Base-by-base conservation (phyloP, 2,113 vertebrate species). In the Apteryx mantelli region DNA sequence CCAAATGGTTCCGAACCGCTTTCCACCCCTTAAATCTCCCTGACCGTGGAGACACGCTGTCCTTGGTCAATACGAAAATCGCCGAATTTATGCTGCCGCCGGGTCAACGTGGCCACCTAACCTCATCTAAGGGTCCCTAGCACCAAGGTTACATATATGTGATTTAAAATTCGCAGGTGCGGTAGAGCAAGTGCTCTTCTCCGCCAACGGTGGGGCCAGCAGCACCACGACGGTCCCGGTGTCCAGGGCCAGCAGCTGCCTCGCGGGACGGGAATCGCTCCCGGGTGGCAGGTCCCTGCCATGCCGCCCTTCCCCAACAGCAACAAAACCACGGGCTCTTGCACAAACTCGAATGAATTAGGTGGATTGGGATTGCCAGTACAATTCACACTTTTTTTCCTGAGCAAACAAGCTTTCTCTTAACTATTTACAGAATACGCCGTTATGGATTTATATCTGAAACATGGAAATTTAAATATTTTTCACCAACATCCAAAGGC, bases 1-100 rank as follows among this genome's bases (percentile, higher is more conserved):
- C 61, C 78, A 79, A 79, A 44, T 16, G n/a, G 56, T 90, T 91
- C 88, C 76, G 16, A 40, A 75, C 80, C 30, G 6, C 22, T 46
- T 88, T 55, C 76, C 25, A 52, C 20, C 61, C 25, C 25, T 52
- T 84, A 2, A 12, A 11, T 91, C 83, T 34, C 46, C 24, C 83
- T 17, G 21, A 0, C 13, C 2, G 2, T 1, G 5, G 46, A 0
- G 16, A 64, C 3, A 1, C 11, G 34, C 60, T 96, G 76, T 61
- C 1, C 3, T 78, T 36, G 86, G 36, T n/a, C 32, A 1, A 61
- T 69, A 80, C 42, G 90, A 88, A 80, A 60, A 3, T 24, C 24
- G 32, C 61, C 6, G 20, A 50, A 26, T 65, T 50, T 55, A 55
- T 13, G 19, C 30, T 22, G 36, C 17, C 36, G 21, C 30, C 13